These are phyloP conservation scores for Melanchra persicariae DNA, from an alignment of 2,888 invertebrate species.

Conservation along the genomic window DNA sequence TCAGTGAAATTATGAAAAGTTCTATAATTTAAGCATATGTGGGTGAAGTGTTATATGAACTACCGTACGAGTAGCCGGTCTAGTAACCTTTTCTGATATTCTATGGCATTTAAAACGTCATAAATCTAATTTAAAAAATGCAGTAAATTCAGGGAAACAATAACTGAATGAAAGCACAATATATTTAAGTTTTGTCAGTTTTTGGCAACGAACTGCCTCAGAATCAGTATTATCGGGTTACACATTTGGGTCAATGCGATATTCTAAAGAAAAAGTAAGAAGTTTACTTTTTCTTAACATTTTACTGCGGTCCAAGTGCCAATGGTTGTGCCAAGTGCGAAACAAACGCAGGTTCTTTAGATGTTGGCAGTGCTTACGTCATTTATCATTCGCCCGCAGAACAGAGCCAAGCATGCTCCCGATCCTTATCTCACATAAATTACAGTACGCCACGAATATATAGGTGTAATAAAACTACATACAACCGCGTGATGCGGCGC, in stretches of 20 bases:
- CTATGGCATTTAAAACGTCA: background rate
- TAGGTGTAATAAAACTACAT: constrained; percentile 45
- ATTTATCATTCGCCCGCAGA: constrained; percentile 72
- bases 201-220: constrained; percentile 68
- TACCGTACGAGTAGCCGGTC: too few relatives aligned
- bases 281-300: constrained; percentile 65
- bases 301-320: constrained; percentile 64
- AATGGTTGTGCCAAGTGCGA: constrained; percentile 78
- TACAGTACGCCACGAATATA: constrained; percentile 41
- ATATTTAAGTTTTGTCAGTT: constrained; percentile 47
- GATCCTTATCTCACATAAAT: constrained; percentile 63
- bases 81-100: too few relatives aligned
- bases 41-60: too few relatives aligned
- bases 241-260: constrained; percentile 76
- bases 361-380: constrained; percentile 74
- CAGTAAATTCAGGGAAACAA: constrained; percentile 25
- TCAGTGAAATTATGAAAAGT: background rate
- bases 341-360: constrained; percentile 69
- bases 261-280: constrained; percentile 58
- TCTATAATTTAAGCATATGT: too few relatives aligned
- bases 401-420: constrained; percentile 65
- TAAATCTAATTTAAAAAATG: constrained; percentile 8
- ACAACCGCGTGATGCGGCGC: constrained; percentile 24
- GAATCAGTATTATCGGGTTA: constrained; percentile 69
- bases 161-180: constrained; percentile 45